Conservation (phyloP, 2,888 invertebrate genomes). For the Pristionchus japonicus region DNA sequence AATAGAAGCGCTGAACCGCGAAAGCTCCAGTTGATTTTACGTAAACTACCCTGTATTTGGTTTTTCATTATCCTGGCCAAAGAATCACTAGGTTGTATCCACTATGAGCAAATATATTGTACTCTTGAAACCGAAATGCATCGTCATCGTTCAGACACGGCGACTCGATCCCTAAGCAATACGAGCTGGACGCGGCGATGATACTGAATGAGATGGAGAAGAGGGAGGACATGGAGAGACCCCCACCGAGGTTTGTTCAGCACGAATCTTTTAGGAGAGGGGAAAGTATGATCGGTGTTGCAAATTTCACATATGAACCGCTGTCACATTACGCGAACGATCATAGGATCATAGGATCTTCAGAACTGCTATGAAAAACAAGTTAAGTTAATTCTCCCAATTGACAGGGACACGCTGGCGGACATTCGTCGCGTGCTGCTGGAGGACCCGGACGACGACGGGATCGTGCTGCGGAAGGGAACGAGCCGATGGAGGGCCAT, state of each 20-base stretch:
- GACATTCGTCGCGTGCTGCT: slow-evolving; percentile 44
- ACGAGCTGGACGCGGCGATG: slow-evolving; percentile 24
- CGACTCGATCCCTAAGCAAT: not conserved
- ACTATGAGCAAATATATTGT: too few species aligned
- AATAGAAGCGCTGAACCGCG: too few species aligned
- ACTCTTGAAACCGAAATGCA: too few species aligned
- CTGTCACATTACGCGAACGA: not conserved
- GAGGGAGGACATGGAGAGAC: not conserved
- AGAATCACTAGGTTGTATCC: too few species aligned
- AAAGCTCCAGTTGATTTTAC: too few species aligned
- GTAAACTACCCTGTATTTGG: too few species aligned
- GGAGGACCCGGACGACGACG: slow-evolving; percentile 15
- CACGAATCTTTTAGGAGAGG: too few species aligned
- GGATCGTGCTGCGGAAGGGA: not conserved
- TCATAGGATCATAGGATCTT: not conserved
- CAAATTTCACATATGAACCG: not conserved
- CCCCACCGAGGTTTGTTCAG: slow-evolving; percentile 19
- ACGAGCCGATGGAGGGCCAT: not conserved
- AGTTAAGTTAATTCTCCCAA: not conserved
- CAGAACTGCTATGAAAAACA: not conserved
- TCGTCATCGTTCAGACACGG: not conserved
- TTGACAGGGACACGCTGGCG: slow-evolving; percentile 3
- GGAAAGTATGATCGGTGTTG: not conserved
- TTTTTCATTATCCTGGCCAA: too few species aligned
- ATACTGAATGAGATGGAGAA: slow-evolving; percentile 46